Base-by-base conservation (phyloP, 2,888 invertebrate species). In the Drosophila yooni region DNA sequence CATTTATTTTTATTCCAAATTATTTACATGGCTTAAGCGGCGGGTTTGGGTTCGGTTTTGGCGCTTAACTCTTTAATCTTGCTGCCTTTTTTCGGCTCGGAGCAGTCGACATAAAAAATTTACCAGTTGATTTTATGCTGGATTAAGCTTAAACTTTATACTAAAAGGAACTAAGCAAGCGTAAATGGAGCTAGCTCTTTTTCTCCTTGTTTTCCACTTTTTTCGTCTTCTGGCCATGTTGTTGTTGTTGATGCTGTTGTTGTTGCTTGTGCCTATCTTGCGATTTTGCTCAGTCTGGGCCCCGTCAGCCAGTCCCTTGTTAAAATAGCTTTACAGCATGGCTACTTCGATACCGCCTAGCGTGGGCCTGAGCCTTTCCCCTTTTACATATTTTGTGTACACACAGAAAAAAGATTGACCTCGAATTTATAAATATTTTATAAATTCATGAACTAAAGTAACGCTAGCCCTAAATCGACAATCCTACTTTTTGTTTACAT, bases 81-180 rank as follows among this genome's bases (percentile, higher is more conserved):
- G 63, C 60, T 54, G 79, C 63, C 82, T 75, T 78, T 83, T 75
- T 71, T 68, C 52, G 89, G 59, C 71, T 65, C 34, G 71, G 67
- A 63, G 60, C 72, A 65, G 64, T 75, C 79, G 72, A 81, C 85
- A 87, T 87, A 89, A 91, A 87, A 87, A 91, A 87, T 87, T 87
- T 87, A 87, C 91, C 91, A 87, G 86, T 91, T 87, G 91, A 87
- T 87, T 87, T 87, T 87, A 87, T 91, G 87, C 90, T 88, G 91
- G 91, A 90, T 88, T 91, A 90, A 85, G 86, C 91, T 88, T 83
- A 82, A 90, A 90, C 88, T 90, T 87, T 91, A 85, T 89, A 88
- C 91, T 85, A 87, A 88, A 91, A 90, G 90, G 88, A 91, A 82
- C 90, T 88, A 91, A 91, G 91, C 87, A 91, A 88, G 87, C 91